Evolutionary conservation across 2,797 vertebrate species (phyloP), one percentile per base, ranked within the genome.

Genomic region (Pseudochirops corinnae): DNA sequence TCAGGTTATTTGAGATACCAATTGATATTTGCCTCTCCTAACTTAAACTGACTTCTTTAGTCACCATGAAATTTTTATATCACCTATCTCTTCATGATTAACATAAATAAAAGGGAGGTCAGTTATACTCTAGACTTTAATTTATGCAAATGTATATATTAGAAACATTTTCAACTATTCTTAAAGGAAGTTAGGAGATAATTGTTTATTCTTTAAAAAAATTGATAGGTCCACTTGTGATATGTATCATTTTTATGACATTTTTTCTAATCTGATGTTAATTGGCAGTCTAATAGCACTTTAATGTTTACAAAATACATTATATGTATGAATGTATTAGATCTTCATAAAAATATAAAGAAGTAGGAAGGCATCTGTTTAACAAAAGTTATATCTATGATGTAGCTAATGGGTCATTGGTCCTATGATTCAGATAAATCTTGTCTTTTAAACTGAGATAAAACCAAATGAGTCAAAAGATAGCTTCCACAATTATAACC

Each of bases 11-110:
- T 92, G 56, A 55, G 33, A 92, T 94, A 93, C 55, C 55, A 93
- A 55, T 82, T 57, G 74, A 96, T 93, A 93, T 92, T 58, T 92
- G 91, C 26, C 56, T 33, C 50, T 90, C 31, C 58, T 94, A 50
- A 97, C 93, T 95, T 94, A 97, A 95, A 97, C 50, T 82, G 60
- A 93, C 13, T 97, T 93, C 39, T 31, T 90, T 94, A 95, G 50
- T 94, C 90, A 96, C 91, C 90, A 46, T 92, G 21, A 94, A 94
- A 91, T 92, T 96, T 91, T 95, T 56, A 55, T 33, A 33, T 90
- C 90, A 93, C 82, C 58, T 93, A 67, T 94, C 67, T 57, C 4
- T 95, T 91, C 4, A 31, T 96, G 74, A 92, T 95, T 94, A 91
- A 6, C 91, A 92, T 13, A 24, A 1, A 56, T 92, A 94, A 93